These are phyloP conservation scores for Ypsolopha scabrella DNA, from an alignment of 2,888 invertebrate genomes.

Conservation along the genomic window DNA sequence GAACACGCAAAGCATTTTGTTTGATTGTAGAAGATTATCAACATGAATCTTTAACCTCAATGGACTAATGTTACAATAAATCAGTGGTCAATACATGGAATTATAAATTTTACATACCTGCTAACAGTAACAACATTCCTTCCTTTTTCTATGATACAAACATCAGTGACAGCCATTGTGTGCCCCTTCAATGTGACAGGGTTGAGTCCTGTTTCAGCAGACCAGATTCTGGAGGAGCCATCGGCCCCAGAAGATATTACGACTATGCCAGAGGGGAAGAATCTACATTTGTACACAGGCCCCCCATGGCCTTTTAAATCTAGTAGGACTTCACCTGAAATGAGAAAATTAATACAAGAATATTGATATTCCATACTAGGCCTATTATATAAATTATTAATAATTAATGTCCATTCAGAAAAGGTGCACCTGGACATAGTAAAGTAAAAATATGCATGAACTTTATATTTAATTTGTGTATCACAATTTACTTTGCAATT, in stretches of 20 bases:
- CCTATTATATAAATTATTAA: neutral
- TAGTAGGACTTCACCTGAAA: constrained; percentile 49
- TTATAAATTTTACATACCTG: constrained; percentile 47
- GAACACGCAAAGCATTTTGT: too few relatives aligned
- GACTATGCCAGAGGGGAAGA: constrained; percentile 80
- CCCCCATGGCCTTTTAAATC: constrained; percentile 75
- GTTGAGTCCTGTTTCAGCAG: constrained; percentile 75
- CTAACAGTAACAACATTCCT: constrained; percentile 77
- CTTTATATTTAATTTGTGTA: too few relatives aligned
- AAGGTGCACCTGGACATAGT: too few relatives aligned
- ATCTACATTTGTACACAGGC: constrained; percentile 75
- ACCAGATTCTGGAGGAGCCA: constrained; percentile 77
- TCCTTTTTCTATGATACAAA: constrained; percentile 75
- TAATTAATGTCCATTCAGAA: too few relatives aligned
- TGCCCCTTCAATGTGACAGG: constrained; percentile 77
- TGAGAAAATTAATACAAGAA: neutral
- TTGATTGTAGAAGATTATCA: too few relatives aligned
- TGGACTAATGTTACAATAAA: too few relatives aligned
- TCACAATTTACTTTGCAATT: too few relatives aligned
- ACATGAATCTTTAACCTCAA: too few relatives aligned
- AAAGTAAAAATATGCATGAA: too few relatives aligned
- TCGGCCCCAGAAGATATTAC: constrained; percentile 77
- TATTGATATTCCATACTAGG: neutral
- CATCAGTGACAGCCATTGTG: constrained; percentile 72
- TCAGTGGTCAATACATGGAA: too few relatives aligned